Conservation (phyloP, 2,113 vertebrate species). For the Struthidea cinerea region DNA sequence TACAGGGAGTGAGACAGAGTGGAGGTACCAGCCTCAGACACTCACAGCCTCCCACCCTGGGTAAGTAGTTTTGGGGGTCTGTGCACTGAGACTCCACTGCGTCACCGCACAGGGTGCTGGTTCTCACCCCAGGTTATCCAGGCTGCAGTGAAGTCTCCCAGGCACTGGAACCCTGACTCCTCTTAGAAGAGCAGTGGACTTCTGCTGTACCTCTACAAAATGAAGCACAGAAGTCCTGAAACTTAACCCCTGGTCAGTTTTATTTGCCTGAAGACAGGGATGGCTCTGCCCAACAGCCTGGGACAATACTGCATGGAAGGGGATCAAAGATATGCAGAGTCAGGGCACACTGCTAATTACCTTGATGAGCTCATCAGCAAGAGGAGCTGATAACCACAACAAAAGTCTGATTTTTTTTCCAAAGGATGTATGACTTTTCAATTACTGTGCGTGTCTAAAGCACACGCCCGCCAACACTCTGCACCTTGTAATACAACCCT, state of each 20-base stretch:
- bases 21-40: not conserved
- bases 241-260: not conserved
- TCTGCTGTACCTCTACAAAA: not conserved
- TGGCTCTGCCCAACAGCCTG: not conserved
- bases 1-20: not conserved
- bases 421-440: not conserved
- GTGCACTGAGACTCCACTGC: fast-evolving
- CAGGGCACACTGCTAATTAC: not conserved
- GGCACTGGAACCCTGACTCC: not conserved
- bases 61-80: fast-evolving
- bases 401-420: not conserved
- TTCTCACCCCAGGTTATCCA: not conserved
- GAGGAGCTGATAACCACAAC: not conserved
- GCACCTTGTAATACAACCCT: not conserved
- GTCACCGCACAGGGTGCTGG: fast-evolving
- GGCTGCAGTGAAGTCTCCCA: not conserved
- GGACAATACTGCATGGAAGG: not conserved
- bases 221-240: fast-evolving
- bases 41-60: not conserved
- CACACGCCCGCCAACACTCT: fast-evolving
- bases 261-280: not conserved
- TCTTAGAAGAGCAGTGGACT: not conserved
- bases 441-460: not conserved
- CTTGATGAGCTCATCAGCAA: not conserved
- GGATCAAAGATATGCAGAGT: not conserved